phyloP scores from a whole-genome alignment of 2,113 vertebrate genomes.

The Sylvilagus bachmani region DNA sequence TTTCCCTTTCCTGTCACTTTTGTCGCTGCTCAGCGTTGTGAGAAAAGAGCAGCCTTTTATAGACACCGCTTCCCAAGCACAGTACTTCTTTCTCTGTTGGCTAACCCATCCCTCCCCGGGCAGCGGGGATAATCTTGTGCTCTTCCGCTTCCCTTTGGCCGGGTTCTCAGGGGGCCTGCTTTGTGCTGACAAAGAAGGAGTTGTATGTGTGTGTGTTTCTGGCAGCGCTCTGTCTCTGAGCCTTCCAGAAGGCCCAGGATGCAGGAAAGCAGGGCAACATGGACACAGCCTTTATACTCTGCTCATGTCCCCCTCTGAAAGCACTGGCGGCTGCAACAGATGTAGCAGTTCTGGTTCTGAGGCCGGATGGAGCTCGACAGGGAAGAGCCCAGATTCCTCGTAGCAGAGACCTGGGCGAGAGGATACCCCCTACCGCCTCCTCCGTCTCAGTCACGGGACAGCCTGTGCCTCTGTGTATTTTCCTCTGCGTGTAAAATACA shows the following conservation, averaged over 20 bases:
- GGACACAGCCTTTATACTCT: conserved; percentile 41
- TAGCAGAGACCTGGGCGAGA: neutral
- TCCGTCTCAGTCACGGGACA: neutral
- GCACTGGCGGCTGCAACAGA: neutral
- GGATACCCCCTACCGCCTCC: neutral
- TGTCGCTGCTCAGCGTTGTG: conserved; percentile 34
- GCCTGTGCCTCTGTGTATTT: neutral
- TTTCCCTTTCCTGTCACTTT: conserved; percentile 60
- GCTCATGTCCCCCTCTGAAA: neutral
- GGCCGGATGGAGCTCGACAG: neutral
- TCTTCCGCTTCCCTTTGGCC: conserved; percentile 70
- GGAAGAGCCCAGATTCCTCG: neutral
- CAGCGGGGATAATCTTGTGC: neutral
- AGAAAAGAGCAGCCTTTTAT: conserved; percentile 65
- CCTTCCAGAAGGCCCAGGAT: conserved; percentile 14
- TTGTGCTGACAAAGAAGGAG: conserved; percentile 66
- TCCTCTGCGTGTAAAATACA: neutral
- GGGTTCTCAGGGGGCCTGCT: conserved; percentile 12
- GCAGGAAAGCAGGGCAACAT: conserved; percentile 41
- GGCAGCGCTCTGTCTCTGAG: conserved; percentile 63
- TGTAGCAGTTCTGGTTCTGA: conserved; percentile 42
- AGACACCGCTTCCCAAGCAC: conserved; percentile 53
- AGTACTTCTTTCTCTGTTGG: conserved; percentile 63
- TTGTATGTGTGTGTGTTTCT: conserved; percentile 56
- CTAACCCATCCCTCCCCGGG: conserved; percentile 31